Evolutionary conservation across 2,797 vertebrate species (phyloP), one percentile per base, ranked within the genome.

Genomic region (Gymnothorax reevesii): DNA sequence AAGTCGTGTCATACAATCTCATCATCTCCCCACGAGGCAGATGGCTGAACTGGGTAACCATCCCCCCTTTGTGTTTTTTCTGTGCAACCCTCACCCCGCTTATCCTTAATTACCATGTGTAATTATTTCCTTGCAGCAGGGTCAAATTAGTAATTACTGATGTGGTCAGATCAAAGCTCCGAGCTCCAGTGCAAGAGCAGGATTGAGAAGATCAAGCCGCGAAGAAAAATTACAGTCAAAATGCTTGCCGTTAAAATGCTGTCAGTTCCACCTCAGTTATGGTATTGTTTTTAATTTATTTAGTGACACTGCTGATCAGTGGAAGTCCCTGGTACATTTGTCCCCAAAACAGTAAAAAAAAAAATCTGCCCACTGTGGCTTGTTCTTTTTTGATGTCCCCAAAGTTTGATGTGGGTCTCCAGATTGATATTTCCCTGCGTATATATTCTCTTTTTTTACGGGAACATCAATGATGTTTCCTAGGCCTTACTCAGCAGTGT

Each of bases 101-200:
- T 71, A 73, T 86, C 54, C 86, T 86, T 86, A 83, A 83, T 60
- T 86, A 83, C 82, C 62, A 49, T 59, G 64, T 73, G 64, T 69
- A n/a, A 83, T 59, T 83, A 69, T 55, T 73, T 57, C 54, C 69
- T 80, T 9, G 83, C 80, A 82, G 52, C 77, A 4, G 12, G 54
- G 86, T 75, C 82, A 86, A 59, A 59, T 83, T 73, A 71, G 55
- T 64, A 82, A 86, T 86, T 86, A 69, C 52, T 27, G 52, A 86
- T 82, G 57, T 69, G 59, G 25, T 62, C 33, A 20, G 82, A 86
- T 86, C 55, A 83, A 86, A 75, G 64, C 9, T 15, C 83, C 57
- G 6, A 22, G 10, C 60, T 27, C 17, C 59, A 42, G 22, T 57
- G 73, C 80, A 86, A 57, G 33, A 86, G 86, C 22, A 59, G 7